phyloP scores from a whole-genome alignment of 1,140 invertebrate genomes.

The Diprion similis region DNA sequence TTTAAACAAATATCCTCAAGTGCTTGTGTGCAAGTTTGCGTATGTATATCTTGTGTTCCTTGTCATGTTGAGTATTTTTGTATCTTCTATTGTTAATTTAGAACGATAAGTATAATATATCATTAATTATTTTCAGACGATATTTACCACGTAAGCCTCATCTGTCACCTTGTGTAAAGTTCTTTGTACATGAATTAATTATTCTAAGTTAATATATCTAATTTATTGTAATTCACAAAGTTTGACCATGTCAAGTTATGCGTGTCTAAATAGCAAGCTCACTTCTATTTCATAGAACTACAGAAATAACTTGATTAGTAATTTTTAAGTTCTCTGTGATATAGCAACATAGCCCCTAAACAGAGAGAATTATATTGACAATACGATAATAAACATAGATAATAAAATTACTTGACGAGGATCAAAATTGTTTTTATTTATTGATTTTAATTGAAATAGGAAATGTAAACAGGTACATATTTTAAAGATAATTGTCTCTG shows the following conservation, averaged over 20 bases:
- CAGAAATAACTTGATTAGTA: not conserved
- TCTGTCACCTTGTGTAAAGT: not conserved
- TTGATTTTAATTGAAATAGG: not conserved
- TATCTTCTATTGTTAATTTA: conserved; percentile 6
- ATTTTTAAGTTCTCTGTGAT: conserved; percentile 44
- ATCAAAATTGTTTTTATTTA: not conserved
- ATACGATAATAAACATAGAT: not conserved
- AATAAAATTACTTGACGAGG: not conserved
- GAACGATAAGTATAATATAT: not conserved
- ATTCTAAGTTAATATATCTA: conserved; percentile 3
- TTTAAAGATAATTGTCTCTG: no score
- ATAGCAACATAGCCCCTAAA: conserved; percentile 48
- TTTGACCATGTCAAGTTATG: not conserved
- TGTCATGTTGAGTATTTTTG: conserved; percentile 4
- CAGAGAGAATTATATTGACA: conserved; percentile 38
- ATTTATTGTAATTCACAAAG: conserved; percentile 6
- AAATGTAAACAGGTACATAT: not conserved
- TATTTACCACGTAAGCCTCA: not conserved
- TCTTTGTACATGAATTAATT: not conserved
- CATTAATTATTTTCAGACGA: conserved; percentile 8
- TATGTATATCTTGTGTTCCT: conserved; percentile 3
- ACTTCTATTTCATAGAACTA: conserved; percentile 3
- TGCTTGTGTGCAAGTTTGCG: not conserved
- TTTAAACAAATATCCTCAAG: not conserved
- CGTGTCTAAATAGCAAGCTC: not conserved